These are phyloP conservation scores for Megaceryle torquata DNA, from an alignment of 2,113 vertebrate species.

Conservation along the genomic window DNA sequence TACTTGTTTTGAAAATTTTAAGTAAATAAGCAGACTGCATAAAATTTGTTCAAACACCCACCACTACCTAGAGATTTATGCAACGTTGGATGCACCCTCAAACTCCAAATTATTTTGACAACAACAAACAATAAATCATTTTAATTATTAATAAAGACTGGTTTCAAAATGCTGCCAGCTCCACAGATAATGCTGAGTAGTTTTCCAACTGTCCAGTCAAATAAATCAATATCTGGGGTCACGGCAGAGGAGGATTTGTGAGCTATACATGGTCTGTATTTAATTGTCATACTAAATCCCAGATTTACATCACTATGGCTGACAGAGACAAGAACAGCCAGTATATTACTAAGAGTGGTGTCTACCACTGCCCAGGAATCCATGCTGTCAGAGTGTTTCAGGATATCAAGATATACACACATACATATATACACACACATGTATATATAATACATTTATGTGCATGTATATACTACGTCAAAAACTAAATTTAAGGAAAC, in stretches of 20 bases:
- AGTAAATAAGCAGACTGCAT: constrained; percentile 9
- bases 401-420: not conserved
- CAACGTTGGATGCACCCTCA: not conserved
- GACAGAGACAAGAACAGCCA: not conserved
- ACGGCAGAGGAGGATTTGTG: constrained; percentile 18
- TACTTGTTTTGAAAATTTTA: constrained; percentile 6
- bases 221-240: constrained; percentile 40
- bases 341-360: not conserved
- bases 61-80: not conserved
- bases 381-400: not conserved
- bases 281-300: constrained; percentile 41
- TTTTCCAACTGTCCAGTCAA: constrained; percentile 45
- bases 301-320: not conserved
- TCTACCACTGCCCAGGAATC: not conserved
- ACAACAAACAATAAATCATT: constrained; percentile 2
- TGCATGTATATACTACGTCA: not conserved
- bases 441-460: rapidly evolving
- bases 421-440: not conserved
- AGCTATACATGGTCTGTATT: constrained; percentile 7
- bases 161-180: constrained; percentile 32
- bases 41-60: constrained; percentile 23
- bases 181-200: constrained; percentile 24
- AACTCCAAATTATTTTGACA: not conserved
- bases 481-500: not conserved
- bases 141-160: not conserved